Percentiles rank a stretch among this genome's conserved stretches.
phyloP scores from a whole-genome alignment of 2,113 vertebrate species.

The Ibidorhyncha struthersii region DNA sequence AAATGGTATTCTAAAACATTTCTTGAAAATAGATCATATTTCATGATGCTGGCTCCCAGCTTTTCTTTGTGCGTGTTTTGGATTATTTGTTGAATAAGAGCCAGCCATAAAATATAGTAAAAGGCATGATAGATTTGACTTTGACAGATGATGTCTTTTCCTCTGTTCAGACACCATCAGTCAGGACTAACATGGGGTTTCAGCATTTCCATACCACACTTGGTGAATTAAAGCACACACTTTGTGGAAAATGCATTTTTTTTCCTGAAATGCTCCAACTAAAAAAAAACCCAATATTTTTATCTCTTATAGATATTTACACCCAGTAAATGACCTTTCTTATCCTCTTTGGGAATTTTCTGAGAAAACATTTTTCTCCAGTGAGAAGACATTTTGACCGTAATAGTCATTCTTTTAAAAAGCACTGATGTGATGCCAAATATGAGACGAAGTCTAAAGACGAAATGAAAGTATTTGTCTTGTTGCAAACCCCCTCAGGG shows the following conservation, averaged over 20 bases:
- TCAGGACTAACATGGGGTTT: background rate
- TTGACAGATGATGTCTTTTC: constrained; percentile 39
- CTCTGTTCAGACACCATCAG: constrained; percentile 15
- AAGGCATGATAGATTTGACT: constrained; percentile 29
- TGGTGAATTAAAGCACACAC: constrained; percentile 10
- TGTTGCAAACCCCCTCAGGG: background rate
- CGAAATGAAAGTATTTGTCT: background rate
- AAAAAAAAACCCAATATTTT: background rate
- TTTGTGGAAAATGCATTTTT: background rate
- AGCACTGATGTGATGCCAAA: constrained; percentile 25
- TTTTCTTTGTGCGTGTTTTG: constrained; percentile 10
- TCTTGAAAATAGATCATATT: constrained; percentile 39
- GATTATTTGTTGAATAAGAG: background rate
- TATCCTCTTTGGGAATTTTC: background rate
- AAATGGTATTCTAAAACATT: constrained; percentile 26
- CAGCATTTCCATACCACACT: background rate
- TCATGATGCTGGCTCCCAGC: constrained; percentile 17
- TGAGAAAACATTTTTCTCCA: constrained; percentile 28
- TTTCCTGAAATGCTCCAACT: background rate
- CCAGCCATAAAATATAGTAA: constrained; percentile 22
- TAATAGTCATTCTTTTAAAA: background rate
- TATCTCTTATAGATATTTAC: background rate
- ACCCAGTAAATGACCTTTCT: background rate
- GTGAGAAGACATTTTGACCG: background rate
- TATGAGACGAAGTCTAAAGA: constrained; percentile 3